Percentiles rank a stretch among this genome's conserved stretches.
These are phyloP conservation scores for Piaya cayana DNA, from an alignment of 2,113 vertebrate genomes.

Conservation along the genomic window DNA sequence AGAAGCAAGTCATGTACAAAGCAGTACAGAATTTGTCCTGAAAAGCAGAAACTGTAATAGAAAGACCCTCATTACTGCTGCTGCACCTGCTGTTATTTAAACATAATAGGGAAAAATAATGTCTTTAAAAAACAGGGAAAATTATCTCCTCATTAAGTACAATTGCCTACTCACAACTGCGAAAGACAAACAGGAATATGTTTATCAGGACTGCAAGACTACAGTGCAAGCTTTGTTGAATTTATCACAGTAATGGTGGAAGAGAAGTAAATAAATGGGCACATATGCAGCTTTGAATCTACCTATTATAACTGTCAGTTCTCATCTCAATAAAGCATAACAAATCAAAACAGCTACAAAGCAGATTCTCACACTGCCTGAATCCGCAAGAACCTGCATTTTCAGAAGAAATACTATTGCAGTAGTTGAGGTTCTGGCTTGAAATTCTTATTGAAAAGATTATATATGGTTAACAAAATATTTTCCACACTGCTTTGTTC, in stretches of 20 bases:
- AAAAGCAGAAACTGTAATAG: not conserved
- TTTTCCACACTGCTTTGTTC: not conserved
- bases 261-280: not conserved
- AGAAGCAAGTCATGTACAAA: not conserved
- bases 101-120: not conserved
- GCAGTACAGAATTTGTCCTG: not conserved
- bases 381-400: not conserved
- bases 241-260: not conserved
- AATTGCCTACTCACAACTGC: not conserved
- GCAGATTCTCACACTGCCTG: not conserved
- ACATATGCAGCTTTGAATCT: not conserved
- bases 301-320: not conserved
- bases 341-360: constrained; percentile 8
- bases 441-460: not conserved
- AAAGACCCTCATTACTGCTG: not conserved
- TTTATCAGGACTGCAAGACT: not conserved
- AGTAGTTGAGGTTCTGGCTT: not conserved
- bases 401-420: not conserved
- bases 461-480: not conserved
- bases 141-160: not conserved
- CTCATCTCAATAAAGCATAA: not conserved
- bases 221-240: not conserved
- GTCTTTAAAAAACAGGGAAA: not conserved
- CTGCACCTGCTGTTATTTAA: not conserved
- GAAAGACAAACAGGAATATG: not conserved